Evolutionary conservation across 2,113 vertebrate species (phyloP), one percentile per base, ranked within the genome.

Genomic region (Forbesichthys agassizii): DNA sequence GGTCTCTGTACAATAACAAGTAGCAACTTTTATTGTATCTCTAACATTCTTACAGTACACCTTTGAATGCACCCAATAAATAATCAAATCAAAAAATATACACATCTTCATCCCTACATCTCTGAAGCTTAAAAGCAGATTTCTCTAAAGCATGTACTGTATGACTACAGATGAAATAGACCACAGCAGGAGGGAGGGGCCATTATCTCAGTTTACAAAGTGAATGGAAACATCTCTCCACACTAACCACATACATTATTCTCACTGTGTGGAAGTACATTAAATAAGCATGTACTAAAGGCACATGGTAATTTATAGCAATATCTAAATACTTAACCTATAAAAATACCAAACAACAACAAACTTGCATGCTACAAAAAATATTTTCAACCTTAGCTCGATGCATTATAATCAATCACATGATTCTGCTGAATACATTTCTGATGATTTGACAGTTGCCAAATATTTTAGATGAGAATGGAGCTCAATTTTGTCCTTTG

Each of bases 161-260:
- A 27, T 66, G 65, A 83, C 65, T 65, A 33, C 61, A 85, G 81
- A 86, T 82, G 76, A 69, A 48, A 76, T 72, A 88, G 71, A 66
- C 80, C 82, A 55, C 59, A 64, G 64, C 49, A 75, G 83, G 80
- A 88, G 81, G 87, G 73, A 51, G 82, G 66, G 66, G 75, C 84
- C 82, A 86, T 90, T 77, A 86, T 75, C 57, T 62, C 60, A 71
- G 69, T 68, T 83, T 75, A 75, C 80, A 69, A 66, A 75, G 62
- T 75, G 85, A 80, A 81, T 84, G 82, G 81, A 42, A 87, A 81
- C 79, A 89, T 87, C 72, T 81, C 68, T 78, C 83, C 74, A 77
- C 84, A 85, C 48, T 74, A 81, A 82, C 86, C 86, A 66, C 86
- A 84, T 14, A 4, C 69, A 86, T 84, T 79, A 84, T 42, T 42